phyloP scores from a whole-genome alignment of 2,888 invertebrate species.

The Lapara coniferarum region DNA sequence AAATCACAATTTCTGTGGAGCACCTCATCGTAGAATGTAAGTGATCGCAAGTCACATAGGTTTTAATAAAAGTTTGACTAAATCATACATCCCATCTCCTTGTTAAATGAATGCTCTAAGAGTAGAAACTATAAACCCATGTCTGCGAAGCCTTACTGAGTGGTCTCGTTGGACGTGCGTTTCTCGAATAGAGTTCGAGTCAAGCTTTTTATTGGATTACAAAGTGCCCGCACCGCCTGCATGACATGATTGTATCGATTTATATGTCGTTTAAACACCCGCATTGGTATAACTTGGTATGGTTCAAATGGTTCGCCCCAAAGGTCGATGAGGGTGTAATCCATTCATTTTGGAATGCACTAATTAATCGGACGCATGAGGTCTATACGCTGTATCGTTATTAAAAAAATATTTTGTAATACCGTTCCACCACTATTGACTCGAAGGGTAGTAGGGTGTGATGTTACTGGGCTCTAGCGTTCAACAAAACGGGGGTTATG shows the following conservation, averaged over 20 bases:
- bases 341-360: neutral
- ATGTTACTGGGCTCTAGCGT: too few relatives aligned
- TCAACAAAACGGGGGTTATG: too few relatives aligned
- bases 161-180: constrained; percentile 51
- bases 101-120: too few relatives aligned
- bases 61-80: too few relatives aligned
- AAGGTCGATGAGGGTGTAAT: neutral
- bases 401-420: too few relatives aligned
- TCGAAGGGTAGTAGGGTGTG: too few relatives aligned
- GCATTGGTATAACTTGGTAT: neutral
- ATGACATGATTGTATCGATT: constrained; percentile 5
- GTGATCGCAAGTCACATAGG: too few relatives aligned
- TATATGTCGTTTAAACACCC: constrained; percentile 1
- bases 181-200: constrained; percentile 54
- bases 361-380: neutral
- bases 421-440: too few relatives aligned
- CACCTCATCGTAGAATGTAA: too few relatives aligned
- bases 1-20: too few relatives aligned
- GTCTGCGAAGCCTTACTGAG: constrained; percentile 62
- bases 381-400: too few relatives aligned
- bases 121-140: constrained; percentile 45
- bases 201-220: constrained; percentile 70
- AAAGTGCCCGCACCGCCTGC: constrained; percentile 40
- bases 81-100: too few relatives aligned
- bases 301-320: neutral